Evolutionary conservation across 2,888 invertebrate genomes (phyloP), one percentile per base, ranked within the genome.

Genomic region (Cephonodes hylas): DNA sequence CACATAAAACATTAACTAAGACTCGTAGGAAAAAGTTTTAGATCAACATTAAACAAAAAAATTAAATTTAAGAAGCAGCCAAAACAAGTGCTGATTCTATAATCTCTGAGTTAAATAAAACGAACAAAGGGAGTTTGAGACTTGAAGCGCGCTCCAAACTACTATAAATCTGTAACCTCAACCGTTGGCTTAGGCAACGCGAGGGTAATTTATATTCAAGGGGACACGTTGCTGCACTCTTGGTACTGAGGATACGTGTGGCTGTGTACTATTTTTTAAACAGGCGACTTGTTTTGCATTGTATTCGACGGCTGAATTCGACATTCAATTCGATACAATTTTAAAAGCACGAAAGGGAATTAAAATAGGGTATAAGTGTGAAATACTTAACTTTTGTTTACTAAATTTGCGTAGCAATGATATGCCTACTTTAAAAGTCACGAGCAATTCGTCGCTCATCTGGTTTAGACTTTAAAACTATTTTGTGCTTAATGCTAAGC

Each of bases 151-250:
- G 62, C 61, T 60, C 66, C 66, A 56, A 66, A 73, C 71, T 66
- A 70, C 69, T 69, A 79, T 83, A 83, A 82, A 83, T 82, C 78
- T 73, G 66, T 63, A 65, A 72, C 72, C 69, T 71, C 67, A 68
- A 62, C 63, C 63, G 68, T 66, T 45, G 64, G 66, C 69, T 74
- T 71, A 69, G 64, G 61, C 61, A 63, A 63, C 63, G 66, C 64
- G 64, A 61, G 64, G 61, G 60, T 69, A 67, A 65, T 75, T 76
- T 75, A 73, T 74, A 75, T 75, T 71, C 74, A 72, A 64, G 66
- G 60, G 63, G 44, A 66, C 44, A 58, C 64, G 62, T n/a, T 34
- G n/a, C 65, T 71, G 60, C 69, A 69, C 65, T 63, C 64, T 69
- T 64, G 48, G 42, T 58, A 67, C 67, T 62, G 57, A 60, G 64